phyloP scores from a whole-genome alignment of 2,888 invertebrate genomes.

The Drosophila nr. perissopoda region DNA sequence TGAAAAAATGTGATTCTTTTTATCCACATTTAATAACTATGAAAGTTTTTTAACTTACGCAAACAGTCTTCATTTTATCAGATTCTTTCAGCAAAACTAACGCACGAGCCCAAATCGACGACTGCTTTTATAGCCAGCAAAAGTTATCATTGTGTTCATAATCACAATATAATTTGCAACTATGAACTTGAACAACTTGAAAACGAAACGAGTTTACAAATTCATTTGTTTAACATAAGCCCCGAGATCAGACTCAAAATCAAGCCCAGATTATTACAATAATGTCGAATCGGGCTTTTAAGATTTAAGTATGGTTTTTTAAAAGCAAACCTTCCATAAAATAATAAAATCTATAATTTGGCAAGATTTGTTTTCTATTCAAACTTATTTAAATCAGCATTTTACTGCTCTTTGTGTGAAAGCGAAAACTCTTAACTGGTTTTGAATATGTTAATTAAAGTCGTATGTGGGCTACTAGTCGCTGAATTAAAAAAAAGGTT shows the following conservation, averaged over 20 bases:
- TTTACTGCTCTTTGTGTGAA: conserved; percentile 23
- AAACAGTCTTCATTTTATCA: conserved; percentile 60
- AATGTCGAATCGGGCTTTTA: conserved; percentile 25
- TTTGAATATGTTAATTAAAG: conserved; percentile 30
- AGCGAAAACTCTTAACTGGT: conserved; percentile 43
- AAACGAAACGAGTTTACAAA: conserved; percentile 60
- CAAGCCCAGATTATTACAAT: conserved; percentile 43
- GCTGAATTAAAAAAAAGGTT: background rate
- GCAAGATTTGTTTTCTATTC: conserved; percentile 17
- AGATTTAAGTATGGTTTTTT: conserved; percentile 2
- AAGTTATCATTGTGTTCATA: conserved; percentile 52
- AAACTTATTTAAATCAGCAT: conserved; percentile 18
- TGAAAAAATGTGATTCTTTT: background rate
- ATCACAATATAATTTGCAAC: conserved; percentile 70
- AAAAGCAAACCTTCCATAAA: conserved; percentile 17
- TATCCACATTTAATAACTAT: background rate
- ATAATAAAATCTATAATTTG: conserved; percentile 21
- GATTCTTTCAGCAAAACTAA: conserved; percentile 50
- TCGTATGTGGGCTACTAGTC: conserved; percentile 43
- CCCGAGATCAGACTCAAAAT: conserved; percentile 10
- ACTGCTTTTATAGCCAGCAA: conserved; percentile 57
- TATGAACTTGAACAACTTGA: conserved; percentile 70
- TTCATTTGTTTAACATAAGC: conserved; percentile 44
- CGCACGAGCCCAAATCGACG: conserved; percentile 18
- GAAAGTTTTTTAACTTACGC: conserved; percentile 45